Evolutionary conservation across 2,797 vertebrate species (phyloP), one percentile per base, ranked within the genome.

Genomic region (Remorina albescens): DNA sequence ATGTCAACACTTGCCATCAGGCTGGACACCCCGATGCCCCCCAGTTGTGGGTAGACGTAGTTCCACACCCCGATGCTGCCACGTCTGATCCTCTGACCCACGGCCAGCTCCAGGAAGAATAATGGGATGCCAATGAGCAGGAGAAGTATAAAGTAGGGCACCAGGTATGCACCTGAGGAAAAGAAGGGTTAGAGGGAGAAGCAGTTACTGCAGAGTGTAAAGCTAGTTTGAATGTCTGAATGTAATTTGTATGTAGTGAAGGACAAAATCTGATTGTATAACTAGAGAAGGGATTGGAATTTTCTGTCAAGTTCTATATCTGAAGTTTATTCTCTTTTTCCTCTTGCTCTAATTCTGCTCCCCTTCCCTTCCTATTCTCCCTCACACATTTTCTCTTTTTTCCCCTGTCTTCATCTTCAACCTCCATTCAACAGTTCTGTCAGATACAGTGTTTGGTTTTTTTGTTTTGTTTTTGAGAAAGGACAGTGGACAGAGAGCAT

Each of bases 61-160:
- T 98, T 98, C 98, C 98, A 99, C 75, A 99, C 98, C 0, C 98
- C 98, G 0, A 99, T 98, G 93, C 98, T 99, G 74, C 98, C 98
- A 0, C 97, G 92, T 13, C 98, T 94, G 90, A 99, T 99, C 83
- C 96, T 94, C 94, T 99, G 98, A 64, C 98, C 98, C 89, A 97
- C 97, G 0, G 98, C 98, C 94, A 99, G 86, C 93, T 99, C 98
- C 94, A 99, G 93, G 92, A 99, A 99, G 92, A 99, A 99, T 63
- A 99, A 93, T 0, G 98, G 98, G 83, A 99, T 96, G 74, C 98
- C 98, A 0, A 99, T 98, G 85, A 99, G 93, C 86, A 99, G 67
- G n/a, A 99, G 96, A 70, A 99, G 95, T 81, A 99, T 96, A 74
- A 96, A 93, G 89, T 99, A 99, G 0, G 98, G 98, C 51, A 99